Base-by-base conservation (phyloP, 2,113 vertebrate genomes). In the Enhydra lutris region DNA sequence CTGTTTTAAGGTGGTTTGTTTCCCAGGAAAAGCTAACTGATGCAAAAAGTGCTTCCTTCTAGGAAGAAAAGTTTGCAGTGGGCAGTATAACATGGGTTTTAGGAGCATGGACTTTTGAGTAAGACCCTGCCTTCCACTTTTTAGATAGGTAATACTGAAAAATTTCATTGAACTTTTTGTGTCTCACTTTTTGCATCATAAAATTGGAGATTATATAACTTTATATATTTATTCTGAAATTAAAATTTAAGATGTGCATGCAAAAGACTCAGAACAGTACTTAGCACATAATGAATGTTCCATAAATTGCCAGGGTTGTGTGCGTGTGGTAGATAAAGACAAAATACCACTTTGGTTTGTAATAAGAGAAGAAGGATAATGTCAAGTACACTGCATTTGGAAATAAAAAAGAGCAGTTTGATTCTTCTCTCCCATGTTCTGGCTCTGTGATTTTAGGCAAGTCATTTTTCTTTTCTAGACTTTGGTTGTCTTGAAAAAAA, bases 221-320 rank as follows among this genome's bases (percentile, higher is more conserved):
- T 93, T 26, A 12, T 57, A 17, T 85, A 29, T 73, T 73, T 95
- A 45, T 84, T 92, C 55, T 93, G 39, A 97, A 78, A 95, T 80
- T 50, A 85, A 85, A 80, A 18, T 82, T 95, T 78, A 39, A 67
- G 45, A 39, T 59, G 45, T 63, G 18, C 17, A 79, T 31, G 29
- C 69, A 84, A 89, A 84, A 78, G n/a, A 61, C 61, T 84, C 7
- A 20, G 55, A 61, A 45, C 63, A 74, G 50, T 83, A 29, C 67
- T 88, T 34, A 45, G 21, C 13, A 79, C 29, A 61, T 47, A 67
- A 90, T 23, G 63, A 42, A 17, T 50, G 21, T 59, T 71, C 34
- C 65, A 50, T 74, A 81, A 81, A 90, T 93, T 81, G 11, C 36
- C 73, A 65, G 63, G 50, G 36, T 39, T 79, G 4, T 50, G 76